Evolutionary conservation across 2,888 invertebrate genomes (phyloP).

Genomic region (Rotaria magnacalcarata): DNA sequence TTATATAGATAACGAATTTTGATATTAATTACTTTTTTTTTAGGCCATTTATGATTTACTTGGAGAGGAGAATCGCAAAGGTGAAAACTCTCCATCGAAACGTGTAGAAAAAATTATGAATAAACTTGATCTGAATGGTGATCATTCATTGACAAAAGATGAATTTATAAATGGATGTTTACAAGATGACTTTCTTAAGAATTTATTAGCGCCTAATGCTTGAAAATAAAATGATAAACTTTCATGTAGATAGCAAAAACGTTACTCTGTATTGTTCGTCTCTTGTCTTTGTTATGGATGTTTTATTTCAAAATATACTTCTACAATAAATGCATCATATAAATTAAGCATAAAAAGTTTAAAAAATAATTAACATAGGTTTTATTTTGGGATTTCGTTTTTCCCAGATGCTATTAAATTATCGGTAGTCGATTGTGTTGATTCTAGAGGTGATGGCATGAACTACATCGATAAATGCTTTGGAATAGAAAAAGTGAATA

Average conservation of each 20-base stretch:
- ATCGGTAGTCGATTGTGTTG: too few relatives aligned
- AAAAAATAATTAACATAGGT: not conserved
- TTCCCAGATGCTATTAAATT: too few relatives aligned
- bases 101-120: slow-evolving; percentile 44
- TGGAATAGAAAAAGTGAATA: too few relatives aligned
- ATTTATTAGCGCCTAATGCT: slow-evolving; percentile 46
- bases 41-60: slow-evolving; percentile 46
- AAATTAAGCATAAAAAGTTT: not conserved
- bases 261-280: not conserved
- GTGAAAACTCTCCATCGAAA: slow-evolving; percentile 44
- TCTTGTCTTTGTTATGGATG: not conserved
- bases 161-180: slow-evolving; percentile 47
- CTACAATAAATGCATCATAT: not conserved
- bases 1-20: too few relatives aligned
- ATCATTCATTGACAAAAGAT: slow-evolving; percentile 41
- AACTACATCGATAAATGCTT: too few relatives aligned
- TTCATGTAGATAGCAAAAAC: not conserved
- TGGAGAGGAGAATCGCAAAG: slow-evolving; percentile 47
- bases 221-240: slow-evolving; percentile 38
- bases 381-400: too few relatives aligned
- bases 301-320: not conserved
- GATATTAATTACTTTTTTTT: not conserved
- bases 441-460: too few relatives aligned
- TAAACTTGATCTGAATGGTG: slow-evolving; percentile 45
- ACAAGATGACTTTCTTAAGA: slow-evolving; percentile 43